Conservation (phyloP, 92 coral and sea anemone genomes). For the Desmophyllum pertusum region DNA sequence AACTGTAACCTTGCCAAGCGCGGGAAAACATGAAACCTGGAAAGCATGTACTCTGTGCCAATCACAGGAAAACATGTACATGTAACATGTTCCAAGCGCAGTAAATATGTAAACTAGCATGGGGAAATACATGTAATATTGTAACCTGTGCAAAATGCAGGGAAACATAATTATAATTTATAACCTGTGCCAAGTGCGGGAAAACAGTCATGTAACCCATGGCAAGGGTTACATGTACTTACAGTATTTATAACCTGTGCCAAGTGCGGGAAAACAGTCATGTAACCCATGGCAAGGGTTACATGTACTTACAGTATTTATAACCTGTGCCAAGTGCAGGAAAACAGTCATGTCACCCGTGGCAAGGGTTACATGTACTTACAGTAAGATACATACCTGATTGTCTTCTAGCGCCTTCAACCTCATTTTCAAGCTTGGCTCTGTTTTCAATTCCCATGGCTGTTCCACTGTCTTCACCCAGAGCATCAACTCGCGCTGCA, state of each 20-base stretch:
- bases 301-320: too few relatives aligned
- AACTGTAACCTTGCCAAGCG: not conserved
- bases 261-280: not conserved
- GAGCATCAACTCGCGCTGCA: constrained; percentile 96
- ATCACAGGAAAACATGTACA: not conserved
- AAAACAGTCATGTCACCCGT: not conserved
- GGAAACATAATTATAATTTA: too few relatives aligned
- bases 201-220: too few relatives aligned
- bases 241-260: too few relatives aligned
- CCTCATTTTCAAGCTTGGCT: constrained; percentile 91
- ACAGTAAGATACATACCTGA: constrained; percentile 69
- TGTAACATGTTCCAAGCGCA: too few relatives aligned
- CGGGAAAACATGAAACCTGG: not conserved
- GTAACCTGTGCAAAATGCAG: too few relatives aligned
- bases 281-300: too few relatives aligned
- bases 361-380: not conserved
- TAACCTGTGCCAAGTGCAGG: not conserved
- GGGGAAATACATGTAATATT: too few relatives aligned
- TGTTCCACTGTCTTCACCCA: constrained; percentile 87
- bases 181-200: too few relatives aligned
- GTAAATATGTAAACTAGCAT: too few relatives aligned
- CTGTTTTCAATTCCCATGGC: constrained; percentile 86
- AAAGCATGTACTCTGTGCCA: not conserved
- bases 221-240: too few relatives aligned
- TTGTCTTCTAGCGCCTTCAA: constrained; percentile 88